Evolutionary conservation across 2,113 vertebrate genomes (phyloP), one percentile per base, ranked within the genome.

Genomic region (Laterallus jamaicensis): DNA sequence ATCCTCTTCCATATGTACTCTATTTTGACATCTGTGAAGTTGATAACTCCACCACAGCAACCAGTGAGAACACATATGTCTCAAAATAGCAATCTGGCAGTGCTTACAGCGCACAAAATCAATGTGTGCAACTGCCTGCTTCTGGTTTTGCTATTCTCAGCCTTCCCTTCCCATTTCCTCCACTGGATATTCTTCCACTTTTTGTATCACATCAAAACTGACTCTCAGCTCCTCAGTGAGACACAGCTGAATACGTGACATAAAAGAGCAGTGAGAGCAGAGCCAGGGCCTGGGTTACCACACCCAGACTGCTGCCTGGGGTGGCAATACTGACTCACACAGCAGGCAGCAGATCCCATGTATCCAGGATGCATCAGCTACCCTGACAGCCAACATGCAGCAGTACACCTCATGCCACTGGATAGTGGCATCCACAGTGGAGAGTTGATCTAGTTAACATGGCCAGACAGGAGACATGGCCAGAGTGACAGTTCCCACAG

Each of bases 101-200:
- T 62, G 91, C 82, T 95, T 87, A 85, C 63, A n/a, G 35, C n/a
- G 63, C 75, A 91, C 18, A 87, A 79, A 91, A 86, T 35, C 69
- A 35, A 5, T 40, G 39, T 11, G 12, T 74, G 70, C 68, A 86
- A 74, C 62, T 69, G 78, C 56, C 70, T 85, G 50, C 3, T 95
- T 87, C 82, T 85, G 80, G 66, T 83, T 87, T 77, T 85, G 81
- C 60, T 95, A 50, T 91, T 91, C 63, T 90, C 55, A 25, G 90
- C 64, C 79, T 95, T 93, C 84, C 95, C 88, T 93, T 90, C 63
- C 50, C 9, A 47, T 94, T 95, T 96, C 87, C 90, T 90, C 59
- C 20, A 50, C 47, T 74, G 63, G 50, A 82, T 90, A 50, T 74
- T 94, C 58, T 93, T 49, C 67, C 54, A 84, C 39, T 62, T 87